phyloP scores from a whole-genome alignment of 2,113 vertebrate genomes.

The Antechinus flavipes region DNA sequence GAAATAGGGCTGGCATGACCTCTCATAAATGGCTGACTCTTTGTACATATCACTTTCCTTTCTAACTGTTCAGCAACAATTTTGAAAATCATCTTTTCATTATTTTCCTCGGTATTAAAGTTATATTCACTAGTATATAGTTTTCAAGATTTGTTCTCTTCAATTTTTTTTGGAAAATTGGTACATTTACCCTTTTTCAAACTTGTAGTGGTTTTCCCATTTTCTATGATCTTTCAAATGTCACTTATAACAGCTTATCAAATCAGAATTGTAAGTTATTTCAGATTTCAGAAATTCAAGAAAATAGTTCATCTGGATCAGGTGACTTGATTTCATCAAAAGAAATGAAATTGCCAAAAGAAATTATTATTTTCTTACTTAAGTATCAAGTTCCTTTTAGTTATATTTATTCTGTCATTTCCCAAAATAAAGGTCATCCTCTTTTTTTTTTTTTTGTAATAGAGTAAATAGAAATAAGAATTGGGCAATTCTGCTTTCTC shows the following conservation, averaged over 20 bases:
- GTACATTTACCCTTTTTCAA: not conserved
- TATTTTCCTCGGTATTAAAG: not conserved
- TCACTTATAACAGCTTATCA: not conserved
- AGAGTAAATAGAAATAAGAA: not conserved
- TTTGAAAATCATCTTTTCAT: not conserved
- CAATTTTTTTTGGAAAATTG: not conserved
- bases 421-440: not conserved
- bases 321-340: not conserved
- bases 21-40: not conserved
- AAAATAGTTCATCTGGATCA: not conserved
- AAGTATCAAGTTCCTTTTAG: not conserved
- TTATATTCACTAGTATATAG: not conserved
- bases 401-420: not conserved
- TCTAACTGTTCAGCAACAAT: not conserved
- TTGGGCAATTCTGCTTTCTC: not conserved
- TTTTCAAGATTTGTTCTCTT: not conserved
- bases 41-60: not conserved
- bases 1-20: not conserved
- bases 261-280: not conserved
- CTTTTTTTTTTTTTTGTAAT: not conserved
- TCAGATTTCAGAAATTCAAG: not conserved
- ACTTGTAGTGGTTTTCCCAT: not conserved
- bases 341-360: not conserved
- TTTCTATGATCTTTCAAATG: not conserved
- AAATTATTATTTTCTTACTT: not conserved